Evolutionary conservation across 2,888 invertebrate species (phyloP), one percentile per base, ranked within the genome.

Genomic region (Neoaliturus tenellus): DNA sequence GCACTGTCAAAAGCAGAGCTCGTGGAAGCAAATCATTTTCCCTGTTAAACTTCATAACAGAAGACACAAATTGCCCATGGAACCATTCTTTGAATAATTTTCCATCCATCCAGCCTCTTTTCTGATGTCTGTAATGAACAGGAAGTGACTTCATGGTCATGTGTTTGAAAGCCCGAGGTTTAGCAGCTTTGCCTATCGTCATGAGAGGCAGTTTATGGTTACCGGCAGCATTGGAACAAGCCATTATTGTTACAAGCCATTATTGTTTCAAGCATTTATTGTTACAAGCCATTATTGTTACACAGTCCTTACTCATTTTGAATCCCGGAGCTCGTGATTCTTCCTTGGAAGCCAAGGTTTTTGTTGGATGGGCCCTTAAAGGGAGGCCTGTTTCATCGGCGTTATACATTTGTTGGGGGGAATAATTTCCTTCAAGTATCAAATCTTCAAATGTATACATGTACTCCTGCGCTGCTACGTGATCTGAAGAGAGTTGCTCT

Each of bases 141-240:
- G 83, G 84, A 23, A 86, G 75, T 17, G 78, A 69, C 78, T 69
- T 84, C 33, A 86, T 87, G 14, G 83, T 83, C 8, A 88, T 85
- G 80, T 87, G 85, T 86, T 87, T 87, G 14, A 88, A 82, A 25
- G 81, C 85, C 80, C 87, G 83, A n/a, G 87, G 86, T 73, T 85
- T 87, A 71, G 82, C 85, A 71, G 87, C 87, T 86, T 87, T 86
- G 58, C 87, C 87, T 83, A 88, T 87, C 31, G 88, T 81, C 81
- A 88, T 85, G 14, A 86, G 84, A 44, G 88, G 87, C 20, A 39
- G 41, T 80, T 86, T 87, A 33, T 87, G 82, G 20, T 85, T 86
- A n/a, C 87, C 88, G 86, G 86, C 85, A 71, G 87, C 87, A 85
- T 89, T 88, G 12, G 85, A 85, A 80, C 87, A 88, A n/a, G n/a